Conservation (phyloP, 1,140 invertebrate genomes). For the Holcopasites calliopsidis region DNA sequence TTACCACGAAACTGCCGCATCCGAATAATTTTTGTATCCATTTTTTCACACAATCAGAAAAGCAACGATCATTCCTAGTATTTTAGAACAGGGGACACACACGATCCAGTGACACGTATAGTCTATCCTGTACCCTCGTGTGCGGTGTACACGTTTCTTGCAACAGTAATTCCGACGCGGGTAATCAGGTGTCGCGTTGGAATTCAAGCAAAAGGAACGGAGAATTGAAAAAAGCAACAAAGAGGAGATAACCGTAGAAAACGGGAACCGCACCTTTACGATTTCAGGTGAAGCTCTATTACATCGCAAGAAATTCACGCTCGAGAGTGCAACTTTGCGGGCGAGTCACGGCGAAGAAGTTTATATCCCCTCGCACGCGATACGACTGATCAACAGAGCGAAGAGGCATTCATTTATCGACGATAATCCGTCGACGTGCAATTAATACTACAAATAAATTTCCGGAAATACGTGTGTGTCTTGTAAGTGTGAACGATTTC, state of each 20-base stretch:
- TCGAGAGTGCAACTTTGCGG: background rate
- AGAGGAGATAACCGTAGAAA: background rate
- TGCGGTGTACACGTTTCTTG: too few relatives aligned
- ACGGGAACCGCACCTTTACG: slow-evolving; percentile 24
- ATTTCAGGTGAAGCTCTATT: slow-evolving; percentile 32
- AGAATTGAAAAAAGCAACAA: background rate
- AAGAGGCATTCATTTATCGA: slow-evolving; percentile 60
- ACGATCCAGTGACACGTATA: too few relatives aligned
- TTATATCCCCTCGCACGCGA: slow-evolving; percentile 30
- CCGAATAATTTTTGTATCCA: too few relatives aligned
- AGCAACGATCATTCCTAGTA: too few relatives aligned
- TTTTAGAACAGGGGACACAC: too few relatives aligned
- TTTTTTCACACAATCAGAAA: too few relatives aligned
- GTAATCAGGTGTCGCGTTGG: background rate
- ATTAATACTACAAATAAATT: slow-evolving; percentile 11
- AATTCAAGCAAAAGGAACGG: background rate
- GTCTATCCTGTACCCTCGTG: too few relatives aligned
- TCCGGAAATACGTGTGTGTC: too few relatives aligned
- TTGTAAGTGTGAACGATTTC: too few relatives aligned
- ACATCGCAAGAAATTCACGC: slow-evolving; percentile 16
- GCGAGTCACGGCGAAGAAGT: slow-evolving; percentile 23
- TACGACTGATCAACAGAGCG: slow-evolving; percentile 41
- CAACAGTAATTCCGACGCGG: too few relatives aligned
- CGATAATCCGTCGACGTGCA: slow-evolving; percentile 39
- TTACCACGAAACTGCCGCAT: too few relatives aligned